Evolutionary conservation across 2,888 invertebrate genomes (phyloP).

Genomic region (Volucella inflata): DNA sequence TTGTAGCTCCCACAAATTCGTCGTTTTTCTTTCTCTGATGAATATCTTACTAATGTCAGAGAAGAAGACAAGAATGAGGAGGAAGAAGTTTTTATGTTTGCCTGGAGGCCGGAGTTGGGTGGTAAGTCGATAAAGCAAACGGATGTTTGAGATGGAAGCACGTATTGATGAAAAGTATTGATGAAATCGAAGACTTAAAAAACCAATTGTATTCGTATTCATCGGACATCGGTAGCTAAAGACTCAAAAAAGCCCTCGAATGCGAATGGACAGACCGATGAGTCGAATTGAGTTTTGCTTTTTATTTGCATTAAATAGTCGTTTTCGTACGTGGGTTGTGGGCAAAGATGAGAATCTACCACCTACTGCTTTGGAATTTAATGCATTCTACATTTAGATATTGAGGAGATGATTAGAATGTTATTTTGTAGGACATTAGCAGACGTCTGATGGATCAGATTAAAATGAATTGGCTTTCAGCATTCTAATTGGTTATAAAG

Average conservation of each 20-base stretch:
- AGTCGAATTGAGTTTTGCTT: neutral
- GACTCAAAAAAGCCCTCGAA: conserved; percentile 38
- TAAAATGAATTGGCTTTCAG: too few species aligned
- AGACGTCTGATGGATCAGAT: too few species aligned
- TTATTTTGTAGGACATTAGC: conserved; percentile 5
- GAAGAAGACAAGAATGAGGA: conserved; percentile 31
- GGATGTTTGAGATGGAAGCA: conserved; percentile 62
- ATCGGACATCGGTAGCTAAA: conserved; percentile 39
- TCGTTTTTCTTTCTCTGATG: conserved; percentile 59
- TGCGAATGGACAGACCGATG: conserved; percentile 17
- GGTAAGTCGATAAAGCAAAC: conserved; percentile 41
- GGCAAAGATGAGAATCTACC: conserved; percentile 6
- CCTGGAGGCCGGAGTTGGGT: conserved; percentile 23
- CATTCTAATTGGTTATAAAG: too few species aligned
- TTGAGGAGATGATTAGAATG: conserved; percentile 6
- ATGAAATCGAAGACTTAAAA: conserved; percentile 31
- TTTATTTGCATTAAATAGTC: conserved; percentile 6
- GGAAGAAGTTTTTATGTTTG: conserved; percentile 25
- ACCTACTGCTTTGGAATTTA: conserved; percentile 14
- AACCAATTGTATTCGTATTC: conserved; percentile 15
- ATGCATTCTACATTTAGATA: conserved; percentile 34
- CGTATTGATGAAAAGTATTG: conserved; percentile 15
- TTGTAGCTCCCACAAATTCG: conserved; percentile 46
- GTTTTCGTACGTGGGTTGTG: conserved; percentile 16
- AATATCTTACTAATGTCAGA: conserved; percentile 67